Evolutionary conservation across 2,113 vertebrate genomes (phyloP).

Genomic region (Vulpes ferrilata): DNA sequence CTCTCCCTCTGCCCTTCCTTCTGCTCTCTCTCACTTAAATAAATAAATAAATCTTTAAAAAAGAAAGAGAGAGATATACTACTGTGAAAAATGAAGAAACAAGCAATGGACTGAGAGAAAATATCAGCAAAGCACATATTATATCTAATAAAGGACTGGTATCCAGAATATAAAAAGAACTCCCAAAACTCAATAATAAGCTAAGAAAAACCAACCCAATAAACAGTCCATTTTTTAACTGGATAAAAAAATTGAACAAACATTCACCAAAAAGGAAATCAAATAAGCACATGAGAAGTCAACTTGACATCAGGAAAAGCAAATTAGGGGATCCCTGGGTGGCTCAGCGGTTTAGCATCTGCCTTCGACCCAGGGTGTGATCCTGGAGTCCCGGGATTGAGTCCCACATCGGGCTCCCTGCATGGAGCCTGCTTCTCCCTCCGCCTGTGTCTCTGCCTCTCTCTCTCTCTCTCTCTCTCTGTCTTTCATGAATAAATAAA

Average conservation of each 20-base stretch:
- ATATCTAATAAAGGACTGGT: background rate
- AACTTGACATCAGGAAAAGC: background rate
- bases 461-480: too few species aligned
- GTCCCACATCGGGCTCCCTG: too few species aligned
- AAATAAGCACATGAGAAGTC: background rate
- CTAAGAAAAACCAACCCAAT: background rate
- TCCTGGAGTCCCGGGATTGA: too few species aligned
- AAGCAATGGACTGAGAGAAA: background rate
- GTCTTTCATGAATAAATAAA: too few species aligned
- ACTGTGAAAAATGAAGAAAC: background rate
- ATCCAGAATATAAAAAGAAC: background rate
- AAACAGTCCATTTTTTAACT: background rate
- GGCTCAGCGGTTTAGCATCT: too few species aligned
- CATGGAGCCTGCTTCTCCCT: too few species aligned
- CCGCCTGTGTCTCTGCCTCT: too few species aligned
- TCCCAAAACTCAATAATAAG: constrained; percentile 2
- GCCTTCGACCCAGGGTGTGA: too few species aligned
- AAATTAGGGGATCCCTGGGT: too few species aligned
- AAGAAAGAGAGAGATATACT: background rate
- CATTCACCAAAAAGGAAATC: background rate
- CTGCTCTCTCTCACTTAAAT: background rate
- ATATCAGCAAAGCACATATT: background rate
- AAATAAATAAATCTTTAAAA: background rate
- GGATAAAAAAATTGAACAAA: background rate
- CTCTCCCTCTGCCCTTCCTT: background rate